Percentiles rank a stretch among this genome's conserved stretches.
Evolutionary conservation across 2,113 vertebrate species (phyloP).

Genomic region (Prolemur simus): DNA sequence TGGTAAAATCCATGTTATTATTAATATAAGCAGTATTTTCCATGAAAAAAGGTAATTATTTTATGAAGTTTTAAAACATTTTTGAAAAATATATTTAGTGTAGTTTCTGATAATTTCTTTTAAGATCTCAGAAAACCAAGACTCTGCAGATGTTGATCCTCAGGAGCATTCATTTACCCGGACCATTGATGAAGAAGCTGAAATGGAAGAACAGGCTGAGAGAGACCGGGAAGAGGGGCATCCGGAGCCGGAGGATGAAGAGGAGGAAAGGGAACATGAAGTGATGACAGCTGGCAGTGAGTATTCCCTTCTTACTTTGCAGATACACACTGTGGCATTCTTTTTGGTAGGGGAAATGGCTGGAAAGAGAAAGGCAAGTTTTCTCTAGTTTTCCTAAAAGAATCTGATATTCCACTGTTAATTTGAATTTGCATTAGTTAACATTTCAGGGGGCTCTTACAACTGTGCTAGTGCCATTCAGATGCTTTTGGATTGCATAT

Average conservation of each 20-base stretch:
- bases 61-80: conserved; percentile 7
- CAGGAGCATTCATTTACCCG: conserved; percentile 96
- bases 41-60: conserved; percentile 24
- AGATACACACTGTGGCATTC: not conserved
- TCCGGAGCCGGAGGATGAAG: conserved; percentile 94
- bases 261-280: conserved; percentile 96
- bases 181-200: conserved; percentile 98
- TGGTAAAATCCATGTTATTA: conserved; percentile 22
- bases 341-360: not conserved
- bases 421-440: conserved; percentile 27
- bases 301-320: conserved; percentile 73
- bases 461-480: not conserved
- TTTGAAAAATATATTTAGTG: conserved; percentile 32
- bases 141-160: conserved; percentile 92
- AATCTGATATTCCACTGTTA: not conserved
- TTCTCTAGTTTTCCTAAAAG: not conserved
- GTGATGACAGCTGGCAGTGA: conserved; percentile 98
- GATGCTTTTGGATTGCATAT: not conserved
- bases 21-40: conserved; percentile 13
- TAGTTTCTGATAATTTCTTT: conserved; percentile 52
- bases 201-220: conserved; percentile 95
- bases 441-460: not conserved
- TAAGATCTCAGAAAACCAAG: conserved; percentile 95
- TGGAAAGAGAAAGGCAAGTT: not conserved
- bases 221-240: conserved; percentile 94